A percentile compares a stretch with the other conserved stretches of the same genome.
These are phyloP conservation scores for Lasioglossum villosulum DNA, from an alignment of 2,888 invertebrate genomes.

Conservation along the genomic window DNA sequence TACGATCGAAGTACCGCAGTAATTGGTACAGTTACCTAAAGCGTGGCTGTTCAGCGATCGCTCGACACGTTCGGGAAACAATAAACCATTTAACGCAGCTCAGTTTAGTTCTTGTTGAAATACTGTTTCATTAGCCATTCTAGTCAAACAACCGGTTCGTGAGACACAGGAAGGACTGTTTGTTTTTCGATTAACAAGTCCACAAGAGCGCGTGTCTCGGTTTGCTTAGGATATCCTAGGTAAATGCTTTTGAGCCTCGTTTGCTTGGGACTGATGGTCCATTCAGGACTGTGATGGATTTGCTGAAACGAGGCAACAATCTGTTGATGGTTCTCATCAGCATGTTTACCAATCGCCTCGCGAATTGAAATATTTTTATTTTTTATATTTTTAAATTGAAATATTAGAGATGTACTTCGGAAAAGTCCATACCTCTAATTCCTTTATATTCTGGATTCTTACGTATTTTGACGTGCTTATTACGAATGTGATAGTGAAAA, in stretches of 20 bases:
- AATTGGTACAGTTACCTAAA: too few relatives aligned
- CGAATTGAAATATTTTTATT: too few relatives aligned
- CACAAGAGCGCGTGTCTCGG: slow-evolving; percentile 41
- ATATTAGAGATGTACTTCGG: too few relatives aligned
- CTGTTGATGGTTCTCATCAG: slow-evolving; percentile 50
- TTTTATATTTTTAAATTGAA: too few relatives aligned
- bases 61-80: too few relatives aligned
- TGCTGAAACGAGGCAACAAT: slow-evolving; percentile 59
- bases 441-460: too few relatives aligned
- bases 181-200: slow-evolving; percentile 41
- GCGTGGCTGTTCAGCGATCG: too few relatives aligned
- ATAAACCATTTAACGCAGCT: not conserved
- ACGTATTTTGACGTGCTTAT: too few relatives aligned
- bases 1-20: too few relatives aligned
- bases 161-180: slow-evolving; percentile 16
- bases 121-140: not conserved
- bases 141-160: not conserved
- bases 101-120: too few relatives aligned
- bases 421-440: too few relatives aligned
- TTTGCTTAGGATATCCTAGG: slow-evolving; percentile 47
- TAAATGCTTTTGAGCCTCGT: slow-evolving; percentile 47
- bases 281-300: slow-evolving; percentile 48
- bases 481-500: too few relatives aligned
- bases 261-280: slow-evolving; percentile 64
- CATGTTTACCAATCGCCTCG: slow-evolving; percentile 11